Evolutionary conservation across 2,888 invertebrate species (phyloP).

Genomic region (Phaedon cochleariae): DNA sequence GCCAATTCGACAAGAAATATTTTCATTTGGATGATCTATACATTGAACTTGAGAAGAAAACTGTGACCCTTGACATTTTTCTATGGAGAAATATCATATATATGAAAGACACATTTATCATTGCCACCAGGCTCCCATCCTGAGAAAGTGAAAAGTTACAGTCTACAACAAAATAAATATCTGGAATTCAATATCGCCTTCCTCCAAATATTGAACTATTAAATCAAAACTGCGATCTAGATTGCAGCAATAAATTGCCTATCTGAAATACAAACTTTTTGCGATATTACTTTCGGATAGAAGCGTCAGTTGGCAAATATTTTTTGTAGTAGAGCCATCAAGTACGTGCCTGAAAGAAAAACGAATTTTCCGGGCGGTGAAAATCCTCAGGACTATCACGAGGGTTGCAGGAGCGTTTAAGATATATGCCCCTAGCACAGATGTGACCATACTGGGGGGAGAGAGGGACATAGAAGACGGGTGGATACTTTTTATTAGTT

Average conservation of each 20-base stretch:
- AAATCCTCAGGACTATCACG: constrained; percentile 35
- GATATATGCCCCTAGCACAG: constrained; percentile 38
- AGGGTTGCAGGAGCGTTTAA: constrained; percentile 21
- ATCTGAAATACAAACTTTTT: constrained; percentile 29
- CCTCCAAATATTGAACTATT: constrained; percentile 30
- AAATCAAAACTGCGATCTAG: constrained; percentile 32
- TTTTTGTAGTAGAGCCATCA: constrained; percentile 44
- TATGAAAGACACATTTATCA: neutral
- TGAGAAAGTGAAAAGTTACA: neutral
- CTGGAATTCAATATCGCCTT: constrained; percentile 21
- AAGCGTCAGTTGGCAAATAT: constrained; percentile 41
- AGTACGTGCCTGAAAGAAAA: constrained; percentile 46
- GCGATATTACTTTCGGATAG: constrained; percentile 30
- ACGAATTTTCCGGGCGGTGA: constrained; percentile 34
- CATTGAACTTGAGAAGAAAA: too few species aligned
- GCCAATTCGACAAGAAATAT: too few species aligned
- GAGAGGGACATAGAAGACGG: constrained; percentile 18
- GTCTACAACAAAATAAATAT: constrained; percentile 22
- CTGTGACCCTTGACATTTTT: neutral
- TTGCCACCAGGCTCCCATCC: neutral
- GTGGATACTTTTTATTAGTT: constrained; percentile 42
- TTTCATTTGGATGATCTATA: too few species aligned
- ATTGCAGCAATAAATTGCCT: constrained; percentile 34
- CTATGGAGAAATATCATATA: neutral
- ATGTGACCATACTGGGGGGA: constrained; percentile 41